phyloP scores from a whole-genome alignment of 2,113 vertebrate species.

The Jacana jacana region DNA sequence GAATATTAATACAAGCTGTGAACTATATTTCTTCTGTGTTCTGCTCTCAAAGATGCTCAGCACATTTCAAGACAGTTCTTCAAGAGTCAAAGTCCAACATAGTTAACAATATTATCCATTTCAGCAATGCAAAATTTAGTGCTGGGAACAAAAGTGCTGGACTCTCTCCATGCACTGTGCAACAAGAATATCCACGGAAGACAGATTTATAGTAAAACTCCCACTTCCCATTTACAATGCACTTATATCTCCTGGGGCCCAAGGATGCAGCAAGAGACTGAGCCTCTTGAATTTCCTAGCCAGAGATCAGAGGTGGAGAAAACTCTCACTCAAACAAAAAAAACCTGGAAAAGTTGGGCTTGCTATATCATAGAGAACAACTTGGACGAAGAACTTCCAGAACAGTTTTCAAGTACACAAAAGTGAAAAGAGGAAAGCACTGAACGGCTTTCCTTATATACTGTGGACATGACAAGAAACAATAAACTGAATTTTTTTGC shows the following conservation, averaged over 20 bases:
- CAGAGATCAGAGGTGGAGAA: not conserved
- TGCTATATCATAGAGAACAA: rapidly evolving
- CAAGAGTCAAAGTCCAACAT: not conserved
- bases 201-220: not conserved
- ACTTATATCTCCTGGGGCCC: not conserved
- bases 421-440: not conserved
- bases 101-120: not conserved
- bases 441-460: not conserved
- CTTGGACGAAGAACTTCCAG: not conserved
- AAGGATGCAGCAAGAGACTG: not conserved
- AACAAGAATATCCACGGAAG: not conserved
- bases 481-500: not conserved
- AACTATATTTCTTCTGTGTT: not conserved
- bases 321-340: not conserved
- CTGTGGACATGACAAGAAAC: not conserved
- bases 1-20: not conserved
- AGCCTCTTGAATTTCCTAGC: not conserved
- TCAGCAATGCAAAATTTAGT: not conserved
- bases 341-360: not conserved
- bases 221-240: not conserved
- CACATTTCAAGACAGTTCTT: not conserved
- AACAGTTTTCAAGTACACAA: not conserved
- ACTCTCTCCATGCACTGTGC: not conserved
- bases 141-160: not conserved
- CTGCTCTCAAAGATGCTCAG: not conserved